Percentiles rank a stretch among this genome's conserved stretches.
phyloP scores from a whole-genome alignment of 1,140 invertebrate genomes.

The Drosophila virilis region DNA sequence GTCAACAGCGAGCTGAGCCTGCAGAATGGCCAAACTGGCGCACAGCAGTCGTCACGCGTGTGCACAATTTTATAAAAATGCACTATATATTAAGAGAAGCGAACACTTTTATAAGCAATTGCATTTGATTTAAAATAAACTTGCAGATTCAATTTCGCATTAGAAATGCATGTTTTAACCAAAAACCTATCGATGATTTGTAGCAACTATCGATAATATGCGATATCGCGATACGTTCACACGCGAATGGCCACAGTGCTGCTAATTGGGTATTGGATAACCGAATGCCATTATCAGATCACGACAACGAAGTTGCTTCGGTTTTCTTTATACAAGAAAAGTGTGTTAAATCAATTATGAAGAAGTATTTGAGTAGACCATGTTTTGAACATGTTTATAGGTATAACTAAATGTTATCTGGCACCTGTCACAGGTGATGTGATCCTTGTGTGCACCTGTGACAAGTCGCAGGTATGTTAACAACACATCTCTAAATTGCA shows the following conservation, averaged over 20 bases:
- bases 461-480: slow-evolving; percentile 41
- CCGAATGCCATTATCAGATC: background rate
- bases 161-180: slow-evolving; percentile 21
- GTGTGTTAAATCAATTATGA: too few species aligned
- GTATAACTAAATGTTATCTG: background rate
- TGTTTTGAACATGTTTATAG: background rate
- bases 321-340: too few species aligned
- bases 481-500: slow-evolving; percentile 46
- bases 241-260: slow-evolving; percentile 22
- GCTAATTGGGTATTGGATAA: background rate
- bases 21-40: slow-evolving; percentile 59
- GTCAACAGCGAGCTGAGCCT: slow-evolving; percentile 73
- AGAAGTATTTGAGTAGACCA: too few species aligned
- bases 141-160: slow-evolving; percentile 43
- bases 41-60: slow-evolving; percentile 76
- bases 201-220: slow-evolving; percentile 24
- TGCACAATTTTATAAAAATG: slow-evolving; percentile 83
- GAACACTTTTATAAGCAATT: slow-evolving; percentile 69
- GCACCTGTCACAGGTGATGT: slow-evolving; percentile 15
- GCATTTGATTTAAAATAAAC: slow-evolving; percentile 66
- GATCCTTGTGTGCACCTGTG: slow-evolving; percentile 25
- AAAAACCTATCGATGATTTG: background rate
- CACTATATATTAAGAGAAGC: slow-evolving; percentile 18
- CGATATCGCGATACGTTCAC: background rate
- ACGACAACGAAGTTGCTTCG: background rate